Evolutionary conservation across 2,113 vertebrate species (phyloP).

Genomic region (Antechinus flavipes): DNA sequence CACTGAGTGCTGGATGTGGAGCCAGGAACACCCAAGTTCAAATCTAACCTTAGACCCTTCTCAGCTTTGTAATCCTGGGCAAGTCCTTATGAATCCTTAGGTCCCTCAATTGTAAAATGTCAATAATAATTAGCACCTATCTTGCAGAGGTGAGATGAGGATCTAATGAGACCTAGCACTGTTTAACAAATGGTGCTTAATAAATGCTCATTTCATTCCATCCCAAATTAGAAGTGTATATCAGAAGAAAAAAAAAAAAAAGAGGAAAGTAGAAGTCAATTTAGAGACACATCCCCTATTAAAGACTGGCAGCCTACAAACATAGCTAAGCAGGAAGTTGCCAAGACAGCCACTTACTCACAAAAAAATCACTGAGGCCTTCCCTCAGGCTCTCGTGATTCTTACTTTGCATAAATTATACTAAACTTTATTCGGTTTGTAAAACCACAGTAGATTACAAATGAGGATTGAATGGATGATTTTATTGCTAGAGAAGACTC

Average conservation of each 20-base stretch:
- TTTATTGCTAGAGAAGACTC: not conserved
- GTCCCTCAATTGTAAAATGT: not conserved
- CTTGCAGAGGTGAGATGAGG: not conserved
- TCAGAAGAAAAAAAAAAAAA: constrained; percentile 9
- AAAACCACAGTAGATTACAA: constrained; percentile 18
- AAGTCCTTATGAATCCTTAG: not conserved
- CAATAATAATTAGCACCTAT: not conserved
- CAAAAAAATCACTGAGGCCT: not conserved
- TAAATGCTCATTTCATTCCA: not conserved
- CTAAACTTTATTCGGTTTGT: constrained; percentile 2
- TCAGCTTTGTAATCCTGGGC: not conserved
- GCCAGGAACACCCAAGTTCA: not conserved
- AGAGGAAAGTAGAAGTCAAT: constrained; percentile 7
- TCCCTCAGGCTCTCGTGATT: not conserved
- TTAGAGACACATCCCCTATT: not conserved
- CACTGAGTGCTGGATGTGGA: not conserved
- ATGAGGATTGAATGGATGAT: not conserved
- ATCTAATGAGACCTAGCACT: not conserved
- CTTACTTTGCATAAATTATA: constrained; percentile 1
- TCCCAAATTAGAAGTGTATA: not conserved
- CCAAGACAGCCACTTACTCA: not conserved
- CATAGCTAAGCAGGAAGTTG: not conserved
- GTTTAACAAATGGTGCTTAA: not conserved
- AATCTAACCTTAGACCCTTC: not conserved
- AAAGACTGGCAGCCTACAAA: not conserved